Conservation (phyloP, 1,140 invertebrate species). For the Amphibalanus amphitrite region DNA sequence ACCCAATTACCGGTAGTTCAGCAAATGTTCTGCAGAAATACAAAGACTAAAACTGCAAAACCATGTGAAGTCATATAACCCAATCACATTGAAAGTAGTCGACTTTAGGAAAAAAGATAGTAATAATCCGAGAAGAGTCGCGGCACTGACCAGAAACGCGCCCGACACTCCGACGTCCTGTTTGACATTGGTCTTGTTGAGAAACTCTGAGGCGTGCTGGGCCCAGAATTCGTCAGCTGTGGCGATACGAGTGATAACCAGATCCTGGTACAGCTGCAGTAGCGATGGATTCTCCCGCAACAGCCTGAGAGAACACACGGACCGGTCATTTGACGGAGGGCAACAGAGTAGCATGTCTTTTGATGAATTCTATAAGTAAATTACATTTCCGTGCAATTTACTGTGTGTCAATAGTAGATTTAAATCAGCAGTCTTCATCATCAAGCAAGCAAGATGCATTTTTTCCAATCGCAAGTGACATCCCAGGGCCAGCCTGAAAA, state of each 20-base stretch:
- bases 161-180: conserved; percentile 80
- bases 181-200: conserved; percentile 50
- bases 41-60: conserved; percentile 2
- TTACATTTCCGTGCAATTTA: too few relatives aligned
- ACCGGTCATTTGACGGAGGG: too few relatives aligned
- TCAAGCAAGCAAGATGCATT: too few relatives aligned
- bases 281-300: conserved; percentile 65
- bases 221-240: conserved; percentile 93
- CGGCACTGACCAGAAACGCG: conserved; percentile 45
- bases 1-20: too few relatives aligned
- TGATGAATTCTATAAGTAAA: too few relatives aligned
- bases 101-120: too few relatives aligned
- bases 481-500: background rate
- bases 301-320: conserved; percentile 23
- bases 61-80: conserved; percentile 6
- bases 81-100: too few relatives aligned
- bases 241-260: conserved; percentile 84
- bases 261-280: conserved; percentile 71
- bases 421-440: too few relatives aligned
- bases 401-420: too few relatives aligned
- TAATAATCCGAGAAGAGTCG: too few relatives aligned
- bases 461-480: background rate
- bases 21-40: too few relatives aligned
- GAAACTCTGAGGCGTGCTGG: conserved; percentile 49
- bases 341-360: too few relatives aligned